A percentile compares a stretch with the other conserved stretches of the same genome.
These are phyloP conservation scores for Ctenosaura bakeri DNA, from an alignment of 2,797 vertebrate genomes.

Conservation along the genomic window DNA sequence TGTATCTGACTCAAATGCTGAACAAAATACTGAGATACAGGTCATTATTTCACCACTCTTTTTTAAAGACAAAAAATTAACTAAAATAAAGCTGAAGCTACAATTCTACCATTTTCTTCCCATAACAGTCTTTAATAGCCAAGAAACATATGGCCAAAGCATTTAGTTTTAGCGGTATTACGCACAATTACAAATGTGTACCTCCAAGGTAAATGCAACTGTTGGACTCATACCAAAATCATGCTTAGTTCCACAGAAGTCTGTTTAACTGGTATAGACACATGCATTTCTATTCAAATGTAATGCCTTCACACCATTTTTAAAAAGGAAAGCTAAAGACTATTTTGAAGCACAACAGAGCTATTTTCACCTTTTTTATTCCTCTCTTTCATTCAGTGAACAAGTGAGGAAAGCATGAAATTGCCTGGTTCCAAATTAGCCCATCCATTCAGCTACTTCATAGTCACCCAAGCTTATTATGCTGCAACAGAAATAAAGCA, in stretches of 20 bases:
- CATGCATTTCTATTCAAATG: conserved; percentile 31
- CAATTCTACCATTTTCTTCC: neutral
- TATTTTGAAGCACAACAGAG: conserved; percentile 47
- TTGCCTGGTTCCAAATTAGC: conserved; percentile 69
- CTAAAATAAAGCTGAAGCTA: neutral
- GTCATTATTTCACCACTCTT: neutral
- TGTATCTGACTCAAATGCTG: neutral
- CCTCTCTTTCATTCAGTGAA: conserved; percentile 44
- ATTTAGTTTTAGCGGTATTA: conserved; percentile 41
- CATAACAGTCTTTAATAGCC: conserved; percentile 21
- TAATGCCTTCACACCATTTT: conserved; percentile 19
- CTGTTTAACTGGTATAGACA: conserved; percentile 37
- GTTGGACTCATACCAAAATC: neutral
- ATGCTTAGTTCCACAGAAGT: conserved; percentile 21
- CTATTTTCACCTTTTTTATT: conserved; percentile 56
- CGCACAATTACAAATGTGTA: neutral
- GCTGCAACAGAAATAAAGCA: conserved; percentile 59
- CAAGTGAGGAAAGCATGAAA: conserved; percentile 72
- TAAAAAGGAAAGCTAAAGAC: conserved; percentile 29
- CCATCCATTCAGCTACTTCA: conserved; percentile 67
- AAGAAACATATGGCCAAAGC: neutral
- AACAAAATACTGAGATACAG: neutral
- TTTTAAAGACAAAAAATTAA: conserved; percentile 2
- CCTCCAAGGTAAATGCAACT: neutral
- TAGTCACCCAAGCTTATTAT: conserved; percentile 55